phyloP scores from a whole-genome alignment of 1,140 invertebrate species.

The Lepeophtheirus salmonis region DNA sequence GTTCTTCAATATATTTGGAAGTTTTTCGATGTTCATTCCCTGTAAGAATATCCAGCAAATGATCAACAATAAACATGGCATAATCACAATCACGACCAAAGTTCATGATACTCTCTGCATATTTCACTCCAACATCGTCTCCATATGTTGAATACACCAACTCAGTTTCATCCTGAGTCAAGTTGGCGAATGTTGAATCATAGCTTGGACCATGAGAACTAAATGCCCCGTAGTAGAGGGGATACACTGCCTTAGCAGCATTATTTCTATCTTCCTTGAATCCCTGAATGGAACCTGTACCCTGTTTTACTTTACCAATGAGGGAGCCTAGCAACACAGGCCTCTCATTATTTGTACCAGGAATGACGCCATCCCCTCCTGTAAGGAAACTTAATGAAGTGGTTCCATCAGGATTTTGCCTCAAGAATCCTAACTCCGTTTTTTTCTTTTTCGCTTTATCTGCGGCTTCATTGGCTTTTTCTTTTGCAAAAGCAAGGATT shows the following conservation, averaged over 20 bases:
- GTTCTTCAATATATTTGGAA: slow-evolving; percentile 43
- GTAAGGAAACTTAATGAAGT: slow-evolving; percentile 73
- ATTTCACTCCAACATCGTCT: slow-evolving; percentile 63
- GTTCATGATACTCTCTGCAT: slow-evolving; percentile 61
- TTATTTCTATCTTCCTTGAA: slow-evolving; percentile 75
- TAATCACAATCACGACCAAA: slow-evolving; percentile 68
- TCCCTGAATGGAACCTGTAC: slow-evolving; percentile 43
- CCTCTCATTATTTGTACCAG: slow-evolving; percentile 43
- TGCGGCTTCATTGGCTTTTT: slow-evolving; percentile 42
- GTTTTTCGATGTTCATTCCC: slow-evolving; percentile 62
- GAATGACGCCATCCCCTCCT: slow-evolving; percentile 42
- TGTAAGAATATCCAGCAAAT: slow-evolving; percentile 58
- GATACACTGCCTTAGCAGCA: slow-evolving; percentile 59
- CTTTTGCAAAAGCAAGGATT: slow-evolving; percentile 47
- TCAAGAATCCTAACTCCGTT: slow-evolving; percentile 51
- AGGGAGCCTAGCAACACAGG: slow-evolving; percentile 59
- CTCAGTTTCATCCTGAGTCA: slow-evolving; percentile 82
- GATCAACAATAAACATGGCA: slow-evolving; percentile 59
- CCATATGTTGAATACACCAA: slow-evolving; percentile 77
- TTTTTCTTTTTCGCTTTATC: slow-evolving; percentile 41
- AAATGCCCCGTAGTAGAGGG: slow-evolving; percentile 82
- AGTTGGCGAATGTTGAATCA: slow-evolving; percentile 82
- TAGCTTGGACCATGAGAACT: slow-evolving; percentile 83
- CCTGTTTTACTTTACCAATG: slow-evolving; percentile 60
- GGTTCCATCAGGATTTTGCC: slow-evolving; percentile 56